A percentile compares a stretch with the other conserved stretches of the same genome.
Conservation (phyloP, 1,140 invertebrate species). For the Nomia melanderi region DNA sequence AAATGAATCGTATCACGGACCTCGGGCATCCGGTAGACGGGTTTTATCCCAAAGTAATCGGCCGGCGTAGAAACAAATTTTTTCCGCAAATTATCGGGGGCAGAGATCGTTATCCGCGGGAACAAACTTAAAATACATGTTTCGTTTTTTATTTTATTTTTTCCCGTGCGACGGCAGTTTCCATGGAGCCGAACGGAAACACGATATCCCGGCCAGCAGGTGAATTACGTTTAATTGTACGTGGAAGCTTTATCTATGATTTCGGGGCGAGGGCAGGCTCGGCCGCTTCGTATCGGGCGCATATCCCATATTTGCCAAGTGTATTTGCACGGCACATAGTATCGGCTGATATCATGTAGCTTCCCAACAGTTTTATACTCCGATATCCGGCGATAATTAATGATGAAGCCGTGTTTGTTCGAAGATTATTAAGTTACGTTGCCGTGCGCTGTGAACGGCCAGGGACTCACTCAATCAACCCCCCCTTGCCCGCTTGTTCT, state of each 20-base stretch:
- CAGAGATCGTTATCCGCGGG: no score
- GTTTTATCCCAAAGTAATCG: no score
- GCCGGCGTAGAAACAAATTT: no score
- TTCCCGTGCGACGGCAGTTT: no score
- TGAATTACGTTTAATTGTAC: constrained; percentile 65
- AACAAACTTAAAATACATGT: no score
- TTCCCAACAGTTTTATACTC: constrained; percentile 63
- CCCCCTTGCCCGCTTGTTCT: no score
- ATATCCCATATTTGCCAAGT: constrained; percentile 53
- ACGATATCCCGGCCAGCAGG: constrained; percentile 31
- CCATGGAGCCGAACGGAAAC: constrained; percentile 30
- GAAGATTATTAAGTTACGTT: constrained; percentile 67
- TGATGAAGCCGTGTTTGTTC: constrained; percentile 64
- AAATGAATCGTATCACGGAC: no score
- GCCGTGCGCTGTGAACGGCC: constrained; percentile 24
- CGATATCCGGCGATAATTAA: constrained; percentile 65
- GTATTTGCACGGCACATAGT: constrained; percentile 58
- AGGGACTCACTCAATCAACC: constrained; percentile 18
- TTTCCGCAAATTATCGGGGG: no score
- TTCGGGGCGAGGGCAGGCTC: constrained; percentile 23
- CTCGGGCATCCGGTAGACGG: no score
- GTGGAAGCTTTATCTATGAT: constrained; percentile 60
- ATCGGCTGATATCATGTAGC: constrained; percentile 59
- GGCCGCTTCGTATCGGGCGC: constrained; percentile 33
- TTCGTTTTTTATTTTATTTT: no score